Base-by-base conservation (phyloP, 2,888 invertebrate species). In the Mythimna impura region DNA sequence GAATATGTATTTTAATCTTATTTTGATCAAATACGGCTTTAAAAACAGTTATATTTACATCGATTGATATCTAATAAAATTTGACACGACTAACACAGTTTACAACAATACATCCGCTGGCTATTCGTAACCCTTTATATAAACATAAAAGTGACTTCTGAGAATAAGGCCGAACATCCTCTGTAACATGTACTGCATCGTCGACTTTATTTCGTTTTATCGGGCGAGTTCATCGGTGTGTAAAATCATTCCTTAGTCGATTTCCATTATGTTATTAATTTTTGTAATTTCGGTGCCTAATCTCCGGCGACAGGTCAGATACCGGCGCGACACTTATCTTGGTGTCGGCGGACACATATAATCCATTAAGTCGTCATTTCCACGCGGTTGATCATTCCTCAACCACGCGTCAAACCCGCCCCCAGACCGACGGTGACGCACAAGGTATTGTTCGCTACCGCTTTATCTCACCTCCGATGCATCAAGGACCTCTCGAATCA, bases 311-410 rank as follows among this genome's bases (percentile, higher is more conserved):
- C 94, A 92, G 91, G 91, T 76, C 91, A 88, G 93, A 93, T 93
- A 91, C 89, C 90, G 92, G 87, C 89, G 93, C 93, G 95, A 95
- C 96, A 96, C 95, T 96, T 96, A 96, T 96, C 96, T 95, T 90
- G 92, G 93, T 94, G 95, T 95, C 95, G 93, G 91, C 91, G 93
- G 94, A 96, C 96, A 96, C 93, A 95, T 93, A 95, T 96, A 95
- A 96, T 96, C 96, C 96, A 96, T 96, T 96, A 96, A 96, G 94
- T 95, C 96, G 95, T 96, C 96, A 96, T 96, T 96, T 96, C 95
- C 95, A 96, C 94, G 87, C 92, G 90, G 95, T 90, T 95, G 95
- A 93, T 95, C 94, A 96, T 96, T 96, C 95, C 91, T 96, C 95
- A 95, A 95, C 94, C 95, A 94, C 94, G 94, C 94, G 93, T 95